Base-by-base conservation (phyloP, 2,888 invertebrate species). In the Chloromyia formosa region DNA sequence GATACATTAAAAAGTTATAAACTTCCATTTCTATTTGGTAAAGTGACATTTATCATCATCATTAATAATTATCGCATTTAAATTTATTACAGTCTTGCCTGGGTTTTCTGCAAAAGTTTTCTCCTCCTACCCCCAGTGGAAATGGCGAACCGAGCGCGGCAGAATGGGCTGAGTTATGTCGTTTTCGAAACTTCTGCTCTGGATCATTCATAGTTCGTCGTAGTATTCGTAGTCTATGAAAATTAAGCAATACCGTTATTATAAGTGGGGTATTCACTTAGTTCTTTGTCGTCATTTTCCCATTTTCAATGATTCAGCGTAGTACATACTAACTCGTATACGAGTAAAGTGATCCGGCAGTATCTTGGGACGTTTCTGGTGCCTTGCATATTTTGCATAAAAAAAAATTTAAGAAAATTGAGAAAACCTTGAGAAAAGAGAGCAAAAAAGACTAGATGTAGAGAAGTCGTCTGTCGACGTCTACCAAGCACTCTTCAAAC, bases 31-130 rank as follows among this genome's bases (percentile, higher is more conserved):
- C 54, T 54, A 69, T 56, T 66, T 66, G 66, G 49, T 58, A 20
- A 42, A 58, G 58, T 58, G 58, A 71, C 71, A 56, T 56, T 71
- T 40, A 71, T 58, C 58, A 71, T 71, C 71, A 56, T 58, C 56
- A 71, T 71, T 56, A 56, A 71, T 71, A 71, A 71, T 71, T 71
- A 71, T 71, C 71, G 18, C 71, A 49, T 71, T 71, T 56, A 71
- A 71, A 71, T 58, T 71, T 71, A 71, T 71, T 71, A 71, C 56
- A 66, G 66, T 66, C 49, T 66, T 49, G 27, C n/a, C 49, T 4
- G 20, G 16, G 49, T 66, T 42, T 20, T 22, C 66, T n/a, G 66
- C 14, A 45, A 66, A 66, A 49, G 23, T 66, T 49, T 40, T 49
- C 49, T 10, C 49, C 9, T 66, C 42, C 18, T 5, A 23, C n/a